phyloP scores from a whole-genome alignment of 2,113 vertebrate genomes.

The Mobula birostris region DNA sequence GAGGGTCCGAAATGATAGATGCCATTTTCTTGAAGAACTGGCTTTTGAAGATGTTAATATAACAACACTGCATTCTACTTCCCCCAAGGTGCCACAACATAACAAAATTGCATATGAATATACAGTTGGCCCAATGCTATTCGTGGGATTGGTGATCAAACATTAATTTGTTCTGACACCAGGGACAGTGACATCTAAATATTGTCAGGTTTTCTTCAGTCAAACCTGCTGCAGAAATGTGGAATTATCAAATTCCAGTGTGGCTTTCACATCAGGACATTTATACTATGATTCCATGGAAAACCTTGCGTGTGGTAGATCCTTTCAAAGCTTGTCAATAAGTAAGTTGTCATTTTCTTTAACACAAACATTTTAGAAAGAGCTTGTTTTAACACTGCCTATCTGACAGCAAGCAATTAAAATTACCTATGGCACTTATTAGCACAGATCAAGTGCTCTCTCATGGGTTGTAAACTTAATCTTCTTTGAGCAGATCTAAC shows the following conservation, averaged over 20 bases:
- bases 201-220: background rate
- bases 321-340: background rate
- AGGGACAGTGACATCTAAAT: background rate
- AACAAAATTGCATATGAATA: background rate
- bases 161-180: background rate
- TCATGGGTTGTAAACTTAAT: background rate
- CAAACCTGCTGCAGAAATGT: background rate
- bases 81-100: background rate
- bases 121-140: background rate
- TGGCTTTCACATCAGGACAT: background rate
- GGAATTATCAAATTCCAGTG: background rate
- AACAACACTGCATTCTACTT: background rate
- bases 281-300: background rate
- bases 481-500: no score
- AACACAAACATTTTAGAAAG: background rate
- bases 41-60: no score
- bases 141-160: background rate
- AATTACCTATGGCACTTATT: background rate
- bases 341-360: background rate
- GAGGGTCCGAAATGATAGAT: no score
- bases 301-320: background rate
- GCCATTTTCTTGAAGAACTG: no score
- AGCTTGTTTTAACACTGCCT: background rate
- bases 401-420: background rate
- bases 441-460: background rate